Base-by-base conservation (phyloP, 2,888 invertebrate genomes). In the Acronicta psi region DNA sequence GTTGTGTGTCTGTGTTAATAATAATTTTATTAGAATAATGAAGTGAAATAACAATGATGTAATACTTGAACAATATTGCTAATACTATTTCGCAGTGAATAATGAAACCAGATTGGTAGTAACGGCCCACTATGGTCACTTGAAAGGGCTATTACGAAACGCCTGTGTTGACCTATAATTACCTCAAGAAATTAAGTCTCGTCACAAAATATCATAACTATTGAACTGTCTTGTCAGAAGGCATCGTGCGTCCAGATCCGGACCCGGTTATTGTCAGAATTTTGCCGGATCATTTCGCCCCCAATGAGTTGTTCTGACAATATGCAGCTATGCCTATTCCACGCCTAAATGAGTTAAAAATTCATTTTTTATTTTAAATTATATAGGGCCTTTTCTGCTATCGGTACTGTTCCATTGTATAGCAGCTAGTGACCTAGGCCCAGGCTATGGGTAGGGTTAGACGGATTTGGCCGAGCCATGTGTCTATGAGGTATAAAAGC, bases 401-500 rank as follows among this genome's bases (percentile, higher is more conserved):
- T 72, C 89, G 47, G 78, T 93, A 92, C 75, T 16, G 54, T 60
- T 68, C 68, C 71, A 70, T 79, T 70, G 82, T 85, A 85, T 20
- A 84, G 84, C 80, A 85, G 82, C 76, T 79, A 82, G 81, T 89
- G 92, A 89, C 91, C 93, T 93, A 93, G 89, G 88, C 87, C 85
- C 82, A 85, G 79, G 78, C 77, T 76, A 73, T 83, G 82, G 87
- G 90, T 91, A 91, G 91, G 91, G 88, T 86, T 90, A 89, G 85
- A 89, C 87, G 79, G 86, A 93, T 93, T 93, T 83, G 85, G 86
- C 74, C 79, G 81, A 82, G 79, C 83, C 87, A 90, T 90, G 87
- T 90, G 86, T 81, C 84, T 86, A 80, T 83, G 71, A 72, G 78
- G 86, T 94, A 94, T 94, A 94, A 87, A 94, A 94, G 89, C 87